Conservation (phyloP, 2,113 vertebrate genomes). For the Mormoops blainvillei region DNA sequence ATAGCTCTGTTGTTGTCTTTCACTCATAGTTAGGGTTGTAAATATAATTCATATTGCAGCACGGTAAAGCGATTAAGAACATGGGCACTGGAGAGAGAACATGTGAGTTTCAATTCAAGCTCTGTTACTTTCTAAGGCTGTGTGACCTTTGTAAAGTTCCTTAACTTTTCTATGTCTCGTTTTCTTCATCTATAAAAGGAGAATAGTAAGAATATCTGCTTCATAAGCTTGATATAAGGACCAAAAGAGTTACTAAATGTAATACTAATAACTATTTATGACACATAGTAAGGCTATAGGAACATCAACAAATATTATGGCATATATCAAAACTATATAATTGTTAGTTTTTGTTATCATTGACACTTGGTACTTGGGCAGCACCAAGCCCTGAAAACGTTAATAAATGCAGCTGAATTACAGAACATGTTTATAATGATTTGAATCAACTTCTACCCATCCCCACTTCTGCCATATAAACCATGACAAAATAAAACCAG, state of each 20-base stretch:
- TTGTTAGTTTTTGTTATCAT: neutral
- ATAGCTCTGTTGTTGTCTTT: neutral
- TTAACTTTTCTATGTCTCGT: neutral
- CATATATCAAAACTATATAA: neutral
- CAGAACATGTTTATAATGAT: neutral
- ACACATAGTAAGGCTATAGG: neutral
- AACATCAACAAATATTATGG: neutral
- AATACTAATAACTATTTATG: neutral
- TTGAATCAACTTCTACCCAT: neutral
- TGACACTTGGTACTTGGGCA: neutral
- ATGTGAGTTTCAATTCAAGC: neutral
- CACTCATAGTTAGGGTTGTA: neutral
- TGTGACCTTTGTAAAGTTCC: neutral
- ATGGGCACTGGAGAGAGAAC: neutral
- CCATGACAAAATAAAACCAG: no score
- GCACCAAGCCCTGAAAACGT: neutral
- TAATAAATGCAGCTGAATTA: neutral
- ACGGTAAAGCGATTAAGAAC: neutral
- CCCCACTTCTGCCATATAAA: neutral
- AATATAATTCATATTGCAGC: neutral
- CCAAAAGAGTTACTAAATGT: neutral
- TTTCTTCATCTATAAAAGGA: neutral
- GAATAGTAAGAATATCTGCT: neutral
- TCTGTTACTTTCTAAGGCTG: neutral
- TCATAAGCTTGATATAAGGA: neutral